These are phyloP conservation scores for Rhopalosiphum nymphaeae DNA, from an alignment of 2,888 invertebrate species.

Conservation along the genomic window DNA sequence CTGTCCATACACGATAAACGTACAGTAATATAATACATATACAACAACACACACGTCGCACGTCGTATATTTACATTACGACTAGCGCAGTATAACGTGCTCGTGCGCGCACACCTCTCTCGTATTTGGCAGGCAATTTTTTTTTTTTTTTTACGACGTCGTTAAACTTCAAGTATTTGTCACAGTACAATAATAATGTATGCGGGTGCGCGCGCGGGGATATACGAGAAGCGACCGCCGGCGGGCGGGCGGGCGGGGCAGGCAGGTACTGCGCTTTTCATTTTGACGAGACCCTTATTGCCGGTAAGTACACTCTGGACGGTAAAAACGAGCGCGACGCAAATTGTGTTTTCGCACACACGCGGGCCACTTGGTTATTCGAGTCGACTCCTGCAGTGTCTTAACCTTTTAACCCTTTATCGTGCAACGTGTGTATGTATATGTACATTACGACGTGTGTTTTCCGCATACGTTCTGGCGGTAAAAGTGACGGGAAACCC, in stretches of 20 bases:
- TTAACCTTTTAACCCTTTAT: constrained; percentile 50
- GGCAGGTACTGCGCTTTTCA: constrained; percentile 51
- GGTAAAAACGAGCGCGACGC: constrained; percentile 28
- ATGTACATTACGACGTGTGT: neutral
- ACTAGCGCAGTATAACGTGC: neutral
- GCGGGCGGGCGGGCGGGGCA: too few relatives aligned
- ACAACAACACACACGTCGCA: neutral
- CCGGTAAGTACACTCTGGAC: constrained; percentile 30
- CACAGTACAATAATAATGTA: neutral
- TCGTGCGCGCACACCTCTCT: neutral
- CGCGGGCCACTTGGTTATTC: constrained; percentile 37
- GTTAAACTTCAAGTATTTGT: constrained; percentile 56
- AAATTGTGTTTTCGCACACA: constrained; percentile 20
- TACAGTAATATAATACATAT: neutral
- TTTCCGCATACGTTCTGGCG: neutral
- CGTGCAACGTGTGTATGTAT: neutral
- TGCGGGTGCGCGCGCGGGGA: neutral
- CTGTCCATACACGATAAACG: neutral
- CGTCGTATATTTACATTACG: neutral
- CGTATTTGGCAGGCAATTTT: neutral
- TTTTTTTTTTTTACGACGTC: constrained; percentile 52
- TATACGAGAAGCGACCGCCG: neutral
- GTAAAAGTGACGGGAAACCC: neutral
- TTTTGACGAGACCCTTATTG: constrained; percentile 49
- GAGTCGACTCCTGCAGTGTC: constrained; percentile 21